Evolutionary conservation across 2,888 invertebrate species (phyloP).

Genomic region (Xestia xanthographa): DNA sequence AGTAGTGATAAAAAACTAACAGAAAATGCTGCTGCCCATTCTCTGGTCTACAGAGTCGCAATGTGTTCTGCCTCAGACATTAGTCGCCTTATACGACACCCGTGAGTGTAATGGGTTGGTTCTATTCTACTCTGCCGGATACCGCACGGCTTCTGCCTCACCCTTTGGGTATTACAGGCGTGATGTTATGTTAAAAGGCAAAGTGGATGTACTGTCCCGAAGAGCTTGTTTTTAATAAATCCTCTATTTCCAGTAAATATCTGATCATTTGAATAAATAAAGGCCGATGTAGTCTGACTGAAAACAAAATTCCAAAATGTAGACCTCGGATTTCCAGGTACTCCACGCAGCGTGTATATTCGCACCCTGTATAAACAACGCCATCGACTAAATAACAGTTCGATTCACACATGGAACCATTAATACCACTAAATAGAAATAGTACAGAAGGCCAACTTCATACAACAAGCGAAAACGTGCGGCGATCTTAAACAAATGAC

Average conservation of each 20-base stretch:
- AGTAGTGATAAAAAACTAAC: too few relatives aligned
- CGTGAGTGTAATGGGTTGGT: too few relatives aligned
- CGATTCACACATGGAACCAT: constrained; percentile 47
- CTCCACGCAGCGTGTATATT: constrained; percentile 4
- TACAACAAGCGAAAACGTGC: neutral
- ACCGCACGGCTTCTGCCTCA: too few relatives aligned
- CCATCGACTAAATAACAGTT: constrained; percentile 52
- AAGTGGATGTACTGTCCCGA: neutral
- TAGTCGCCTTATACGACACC: too few relatives aligned
- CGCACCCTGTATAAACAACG: constrained; percentile 2
- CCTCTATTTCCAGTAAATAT: neutral
- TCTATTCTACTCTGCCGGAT: too few relatives aligned
- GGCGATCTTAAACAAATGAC: neutral
- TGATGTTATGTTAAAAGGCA: too few relatives aligned
- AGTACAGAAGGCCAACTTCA: neutral
- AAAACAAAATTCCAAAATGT: neutral
- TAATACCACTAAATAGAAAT: constrained; percentile 14
- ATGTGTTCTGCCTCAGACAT: too few relatives aligned
- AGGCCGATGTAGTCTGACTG: neutral
- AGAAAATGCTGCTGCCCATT: too few relatives aligned
- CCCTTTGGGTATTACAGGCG: too few relatives aligned
- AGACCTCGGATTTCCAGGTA: neutral
- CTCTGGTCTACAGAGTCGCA: too few relatives aligned
- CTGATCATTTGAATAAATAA: neutral
- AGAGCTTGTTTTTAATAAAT: too few relatives aligned